These are phyloP conservation scores for Catostomus latipinnis DNA, from an alignment of 2,797 vertebrate species.

Conservation along the genomic window DNA sequence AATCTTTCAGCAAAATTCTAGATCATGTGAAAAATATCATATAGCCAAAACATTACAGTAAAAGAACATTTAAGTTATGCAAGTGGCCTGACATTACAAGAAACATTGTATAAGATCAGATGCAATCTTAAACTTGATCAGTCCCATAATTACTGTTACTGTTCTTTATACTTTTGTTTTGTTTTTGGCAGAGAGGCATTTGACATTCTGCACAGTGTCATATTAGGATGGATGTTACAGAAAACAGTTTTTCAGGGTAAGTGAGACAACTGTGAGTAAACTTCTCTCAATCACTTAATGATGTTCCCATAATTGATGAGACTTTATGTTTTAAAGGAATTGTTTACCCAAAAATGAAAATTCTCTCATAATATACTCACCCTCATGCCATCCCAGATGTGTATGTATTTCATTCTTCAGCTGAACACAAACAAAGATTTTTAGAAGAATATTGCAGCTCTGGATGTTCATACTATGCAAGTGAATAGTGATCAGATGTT, in stretches of 20 bases:
- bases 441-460: no score
- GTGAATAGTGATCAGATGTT: no score
- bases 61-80: not conserved
- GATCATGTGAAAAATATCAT: not conserved
- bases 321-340: not conserved
- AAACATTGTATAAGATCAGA: slow-evolving; percentile 7
- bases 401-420: no score
- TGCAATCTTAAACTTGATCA: not conserved
- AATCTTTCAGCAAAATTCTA: not conserved
- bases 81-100: not conserved
- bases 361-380: no score
- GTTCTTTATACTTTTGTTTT: not conserved
- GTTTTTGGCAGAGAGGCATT: not conserved
- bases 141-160: not conserved
- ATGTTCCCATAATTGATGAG: not conserved
- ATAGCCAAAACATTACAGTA: not conserved
- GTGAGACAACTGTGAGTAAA: not conserved
- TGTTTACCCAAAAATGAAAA: no score
- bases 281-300: not conserved
- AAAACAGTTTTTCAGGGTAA: not conserved
- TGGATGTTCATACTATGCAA: no score
- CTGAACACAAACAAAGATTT: no score
- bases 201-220: not conserved
- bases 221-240: not conserved
- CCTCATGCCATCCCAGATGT: no score